Evolutionary conservation across 2,888 invertebrate genomes (phyloP).

Genomic region (Eulithis prunata): DNA sequence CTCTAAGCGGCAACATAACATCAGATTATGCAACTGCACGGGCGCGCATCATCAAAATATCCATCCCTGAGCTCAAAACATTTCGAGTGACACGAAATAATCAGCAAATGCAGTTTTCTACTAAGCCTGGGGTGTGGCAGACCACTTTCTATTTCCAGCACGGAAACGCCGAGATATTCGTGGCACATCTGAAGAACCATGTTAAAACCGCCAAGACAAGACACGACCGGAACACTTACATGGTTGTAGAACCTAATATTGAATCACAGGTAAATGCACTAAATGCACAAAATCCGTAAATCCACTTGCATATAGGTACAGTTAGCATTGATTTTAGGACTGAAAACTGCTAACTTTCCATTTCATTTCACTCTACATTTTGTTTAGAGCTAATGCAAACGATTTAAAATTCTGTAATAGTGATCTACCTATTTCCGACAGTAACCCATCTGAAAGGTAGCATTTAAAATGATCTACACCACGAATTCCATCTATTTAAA

Average conservation of each 20-base stretch:
- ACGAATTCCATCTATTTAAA: too few species aligned
- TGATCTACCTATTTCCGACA: too few species aligned
- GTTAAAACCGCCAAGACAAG: conserved; percentile 87
- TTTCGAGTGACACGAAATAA: conserved; percentile 72
- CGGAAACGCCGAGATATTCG: conserved; percentile 92
- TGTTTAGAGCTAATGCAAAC: too few species aligned
- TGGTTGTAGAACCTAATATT: conserved; percentile 87
- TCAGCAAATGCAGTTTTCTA: conserved; percentile 77
- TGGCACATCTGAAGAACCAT: conserved; percentile 85
- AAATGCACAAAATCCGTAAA: too few species aligned
- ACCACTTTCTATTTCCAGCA: conserved; percentile 95
- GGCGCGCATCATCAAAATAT: conserved; percentile 73
- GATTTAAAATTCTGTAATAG: too few species aligned
- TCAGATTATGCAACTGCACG: conserved; percentile 74
- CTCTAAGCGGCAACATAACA: conserved; percentile 82
- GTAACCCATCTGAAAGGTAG: too few species aligned
- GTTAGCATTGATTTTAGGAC: too few species aligned
- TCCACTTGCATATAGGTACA: too few species aligned
- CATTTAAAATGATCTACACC: too few species aligned
- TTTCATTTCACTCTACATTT: too few species aligned
- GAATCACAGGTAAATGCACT: conserved; percentile 71
- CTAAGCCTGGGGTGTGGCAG: conserved; percentile 84
- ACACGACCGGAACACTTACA: conserved; percentile 85
- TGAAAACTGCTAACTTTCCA: too few species aligned
- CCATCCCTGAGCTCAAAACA: conserved; percentile 70